Percentiles rank a stretch among this genome's conserved stretches.
Evolutionary conservation across 2,113 vertebrate genomes (phyloP).

Genomic region (Carettochelys insculpta): DNA sequence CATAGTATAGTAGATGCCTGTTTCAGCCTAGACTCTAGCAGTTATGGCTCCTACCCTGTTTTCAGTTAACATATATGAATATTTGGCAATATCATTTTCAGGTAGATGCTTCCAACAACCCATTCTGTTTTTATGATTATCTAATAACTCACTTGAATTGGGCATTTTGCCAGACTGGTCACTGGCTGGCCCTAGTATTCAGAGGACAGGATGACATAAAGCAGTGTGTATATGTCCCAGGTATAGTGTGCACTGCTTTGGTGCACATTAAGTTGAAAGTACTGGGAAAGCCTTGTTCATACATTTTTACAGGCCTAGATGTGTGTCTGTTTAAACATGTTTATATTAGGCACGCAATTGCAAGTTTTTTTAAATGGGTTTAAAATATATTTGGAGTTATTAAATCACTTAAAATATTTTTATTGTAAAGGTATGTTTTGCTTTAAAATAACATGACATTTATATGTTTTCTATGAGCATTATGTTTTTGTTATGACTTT

Average conservation of each 20-base stretch:
- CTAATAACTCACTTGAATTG: neutral
- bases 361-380: neutral
- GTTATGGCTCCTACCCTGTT: too few relatives aligned
- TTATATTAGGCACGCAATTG: neutral
- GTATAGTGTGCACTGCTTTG: neutral
- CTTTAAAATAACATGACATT: neutral
- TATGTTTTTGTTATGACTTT: neutral
- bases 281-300: neutral
- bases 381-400: neutral
- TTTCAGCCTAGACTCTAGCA: too few relatives aligned
- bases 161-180: neutral
- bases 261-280: neutral
- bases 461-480: neutral
- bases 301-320: neutral
- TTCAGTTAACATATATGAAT: too few relatives aligned
- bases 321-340: neutral
- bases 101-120: too few relatives aligned
- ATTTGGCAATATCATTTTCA: too few relatives aligned
- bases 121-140: neutral
- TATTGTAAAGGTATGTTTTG: neutral
- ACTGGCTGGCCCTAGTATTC: neutral
- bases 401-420: neutral
- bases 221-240: too few relatives aligned
- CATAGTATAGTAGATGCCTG: too few relatives aligned
- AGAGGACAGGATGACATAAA: neutral